Evolutionary conservation across 2,888 invertebrate species (phyloP).

Genomic region (Tetragnatha montana): DNA sequence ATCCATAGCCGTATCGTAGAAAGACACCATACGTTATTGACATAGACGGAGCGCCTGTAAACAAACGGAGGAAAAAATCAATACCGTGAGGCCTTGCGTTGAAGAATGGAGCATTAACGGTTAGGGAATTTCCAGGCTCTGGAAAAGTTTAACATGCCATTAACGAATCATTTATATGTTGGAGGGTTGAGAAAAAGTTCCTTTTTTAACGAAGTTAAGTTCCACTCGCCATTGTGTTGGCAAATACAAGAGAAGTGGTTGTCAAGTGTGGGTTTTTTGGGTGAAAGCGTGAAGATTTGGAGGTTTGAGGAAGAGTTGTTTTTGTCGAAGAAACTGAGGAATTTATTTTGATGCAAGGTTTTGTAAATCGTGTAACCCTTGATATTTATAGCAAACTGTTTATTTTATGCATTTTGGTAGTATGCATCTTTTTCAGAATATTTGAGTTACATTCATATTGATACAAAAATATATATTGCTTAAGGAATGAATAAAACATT

Average conservation of each 20-base stretch:
- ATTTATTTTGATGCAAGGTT: too few relatives aligned
- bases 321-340: too few relatives aligned
- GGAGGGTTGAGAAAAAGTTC: neutral
- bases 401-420: too few relatives aligned
- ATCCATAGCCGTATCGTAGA: neutral
- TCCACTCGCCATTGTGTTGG: neutral
- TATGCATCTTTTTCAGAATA: too few relatives aligned
- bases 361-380: too few relatives aligned
- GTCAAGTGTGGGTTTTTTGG: neutral
- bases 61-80: constrained; percentile 11
- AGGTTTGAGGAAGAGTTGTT: neutral
- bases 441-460: too few relatives aligned
- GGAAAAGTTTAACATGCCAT: constrained; percentile 27
- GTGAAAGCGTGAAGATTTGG: neutral
- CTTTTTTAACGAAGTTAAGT: neutral
- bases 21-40: constrained; percentile 26
- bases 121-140: neutral
- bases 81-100: neutral
- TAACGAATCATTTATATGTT: neutral
- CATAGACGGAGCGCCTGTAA: constrained; percentile 18
- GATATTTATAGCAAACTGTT: too few relatives aligned
- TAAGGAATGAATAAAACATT: too few relatives aligned
- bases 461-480: too few relatives aligned
- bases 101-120: constrained; percentile 6
- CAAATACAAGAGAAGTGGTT: neutral